Base-by-base conservation (phyloP, 1,140 invertebrate species). In the Brachionus angularis region DNA sequence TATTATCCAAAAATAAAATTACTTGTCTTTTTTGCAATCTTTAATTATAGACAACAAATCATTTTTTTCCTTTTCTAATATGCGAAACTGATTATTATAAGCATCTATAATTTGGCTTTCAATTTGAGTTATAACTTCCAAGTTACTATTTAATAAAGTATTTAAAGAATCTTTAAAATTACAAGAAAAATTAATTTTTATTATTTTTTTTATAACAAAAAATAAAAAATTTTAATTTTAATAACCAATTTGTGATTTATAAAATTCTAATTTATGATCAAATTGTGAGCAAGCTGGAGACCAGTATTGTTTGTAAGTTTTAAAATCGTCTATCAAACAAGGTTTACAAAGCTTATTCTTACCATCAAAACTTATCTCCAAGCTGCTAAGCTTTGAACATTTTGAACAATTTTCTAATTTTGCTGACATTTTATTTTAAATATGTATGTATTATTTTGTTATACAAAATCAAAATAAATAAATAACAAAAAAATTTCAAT, bases 51-150 rank as follows among this genome's bases (percentile, higher is more conserved):
- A 29, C n/a, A 67, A 14, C n/a, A 67, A 23, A 16, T 12, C 23
- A 18, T 34, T 50, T 50, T 47, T 67, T 67, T 67, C 62, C 16
- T 67, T 46, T 34, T 67, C 47, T 2, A 67, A n/a, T 8, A 27
- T 33, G 31, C 23, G 31, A 18, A 67, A 10, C 14, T 67, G 47
- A 36, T 47, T 47, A 34, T 7, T 8, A 34, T 67, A 67, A 21
- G 31, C 18, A 0, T 16, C 25, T 33, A 47, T 42, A 1, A 67
- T 67, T 23, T 16, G 3, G 33, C 23, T 8, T 34, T 25, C 21
- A 23, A 47, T 42, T 50, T 27, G 23, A n/a, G 46, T 67, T 18
- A 27, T 46, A 25, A 25, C 47, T 25, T 23, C 16, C 25, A 67
- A 67, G 29, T 67, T 67, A 3, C 1, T 12, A 5, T 47, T 47